Evolutionary conservation across 37 sponge, comb jelly and placozoan genomes (phyloP).

Genomic region (Diacarnus erythraeanus): DNA sequence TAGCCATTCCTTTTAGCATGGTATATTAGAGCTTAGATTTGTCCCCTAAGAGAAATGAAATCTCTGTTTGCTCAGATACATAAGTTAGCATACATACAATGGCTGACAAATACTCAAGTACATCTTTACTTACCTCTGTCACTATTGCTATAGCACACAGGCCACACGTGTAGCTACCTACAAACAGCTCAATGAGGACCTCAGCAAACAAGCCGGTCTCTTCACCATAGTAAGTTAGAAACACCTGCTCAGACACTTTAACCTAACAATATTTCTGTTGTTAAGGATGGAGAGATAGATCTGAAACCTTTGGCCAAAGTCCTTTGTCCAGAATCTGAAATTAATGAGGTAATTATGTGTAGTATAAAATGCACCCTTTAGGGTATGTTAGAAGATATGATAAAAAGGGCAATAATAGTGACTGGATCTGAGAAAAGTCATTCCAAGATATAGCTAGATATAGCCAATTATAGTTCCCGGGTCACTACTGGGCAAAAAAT

Average conservation of each 20-base stretch:
- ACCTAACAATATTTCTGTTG: neutral
- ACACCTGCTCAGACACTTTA: neutral
- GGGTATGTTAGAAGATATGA: neutral
- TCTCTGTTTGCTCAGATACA: too few species aligned
- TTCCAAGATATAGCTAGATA: neutral
- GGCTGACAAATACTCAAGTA: too few species aligned
- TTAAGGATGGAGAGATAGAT: conserved; percentile 67
- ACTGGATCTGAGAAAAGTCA: neutral
- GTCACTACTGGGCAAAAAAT: too few species aligned
- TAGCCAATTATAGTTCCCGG: too few species aligned
- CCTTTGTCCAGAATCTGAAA: conserved; percentile 62
- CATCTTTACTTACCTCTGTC: too few species aligned
- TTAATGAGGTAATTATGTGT: conserved; percentile 40
- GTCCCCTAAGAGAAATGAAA: too few species aligned
- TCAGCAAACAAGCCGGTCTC: conserved; percentile 62
- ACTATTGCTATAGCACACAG: conserved; percentile 26
- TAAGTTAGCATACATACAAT: too few species aligned
- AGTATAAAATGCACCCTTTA: neutral
- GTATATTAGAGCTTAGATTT: too few species aligned
- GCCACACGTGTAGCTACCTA: conserved; percentile 63
- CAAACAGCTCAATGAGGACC: conserved; percentile 73
- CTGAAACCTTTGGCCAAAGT: conserved; percentile 62
- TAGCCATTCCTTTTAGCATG: too few species aligned
- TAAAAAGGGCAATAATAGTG: neutral
- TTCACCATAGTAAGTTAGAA: conserved; percentile 47